Evolutionary conservation across 2,113 vertebrate genomes (phyloP).

Genomic region (Rhinopomastus cyanomelas): DNA sequence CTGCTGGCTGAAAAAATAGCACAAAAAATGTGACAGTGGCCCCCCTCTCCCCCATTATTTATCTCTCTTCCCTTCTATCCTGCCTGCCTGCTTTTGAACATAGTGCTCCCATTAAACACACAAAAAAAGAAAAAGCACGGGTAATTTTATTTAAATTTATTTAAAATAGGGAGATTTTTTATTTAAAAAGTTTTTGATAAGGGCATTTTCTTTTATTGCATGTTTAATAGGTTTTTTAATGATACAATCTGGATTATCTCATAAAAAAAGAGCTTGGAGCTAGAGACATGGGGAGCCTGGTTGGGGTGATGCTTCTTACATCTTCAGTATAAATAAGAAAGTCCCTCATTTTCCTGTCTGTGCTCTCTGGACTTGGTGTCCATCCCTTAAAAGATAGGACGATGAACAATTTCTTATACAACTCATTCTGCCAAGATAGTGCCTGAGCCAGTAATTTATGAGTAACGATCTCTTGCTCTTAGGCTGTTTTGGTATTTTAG

Average conservation of each 20-base stretch:
- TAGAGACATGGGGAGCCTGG: not conserved
- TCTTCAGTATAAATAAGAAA: not conserved
- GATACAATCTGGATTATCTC: not conserved
- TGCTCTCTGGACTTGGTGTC: constrained; percentile 31
- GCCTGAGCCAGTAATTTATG: constrained; percentile 70
- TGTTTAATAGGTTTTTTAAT: constrained; percentile 30
- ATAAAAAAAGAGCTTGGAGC: not conserved
- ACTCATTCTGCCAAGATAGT: constrained; percentile 63
- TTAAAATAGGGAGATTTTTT: not conserved
- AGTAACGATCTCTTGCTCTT: constrained; percentile 74
- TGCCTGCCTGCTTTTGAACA: constrained; percentile 8
- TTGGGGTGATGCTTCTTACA: not conserved
- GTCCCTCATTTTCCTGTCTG: constrained; percentile 18
- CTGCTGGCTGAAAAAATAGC: constrained; percentile 21
- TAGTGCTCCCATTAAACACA: not conserved
- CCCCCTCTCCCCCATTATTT: not conserved
- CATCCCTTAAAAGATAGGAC: constrained; percentile 41
- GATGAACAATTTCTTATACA: constrained; percentile 61
- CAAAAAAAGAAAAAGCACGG: rapidly evolving
- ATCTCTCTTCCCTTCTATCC: not conserved
- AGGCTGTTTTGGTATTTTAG: constrained; percentile 77
- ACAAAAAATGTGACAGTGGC: not conserved
- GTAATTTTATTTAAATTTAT: not conserved
- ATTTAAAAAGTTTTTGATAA: not conserved
- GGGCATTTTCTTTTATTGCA: constrained; percentile 2